Evolutionary conservation across 53 echinoderm and acorn worm genomes (phyloP).

Genomic region (Holothuria scabra): DNA sequence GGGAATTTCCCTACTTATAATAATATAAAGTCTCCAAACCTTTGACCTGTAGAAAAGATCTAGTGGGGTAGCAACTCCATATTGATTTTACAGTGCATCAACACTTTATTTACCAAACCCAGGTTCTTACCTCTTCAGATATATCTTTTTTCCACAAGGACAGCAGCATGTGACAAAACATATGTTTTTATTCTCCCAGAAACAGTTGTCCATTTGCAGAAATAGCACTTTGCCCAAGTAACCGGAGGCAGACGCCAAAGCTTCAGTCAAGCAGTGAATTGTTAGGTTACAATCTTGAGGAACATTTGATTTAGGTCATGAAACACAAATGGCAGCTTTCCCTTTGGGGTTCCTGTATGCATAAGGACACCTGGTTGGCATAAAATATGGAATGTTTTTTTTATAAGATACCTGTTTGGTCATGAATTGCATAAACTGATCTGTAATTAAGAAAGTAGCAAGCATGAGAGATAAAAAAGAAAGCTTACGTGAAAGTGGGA

Average conservation of each 20-base stretch:
- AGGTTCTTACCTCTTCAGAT: neutral
- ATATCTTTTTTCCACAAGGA: slow-evolving; percentile 16
- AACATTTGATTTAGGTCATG: neutral
- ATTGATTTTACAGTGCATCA: too few relatives aligned
- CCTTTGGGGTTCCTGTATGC: neutral
- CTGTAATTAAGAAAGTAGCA: neutral
- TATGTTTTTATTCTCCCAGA: slow-evolving; percentile 10
- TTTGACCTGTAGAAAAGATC: too few relatives aligned
- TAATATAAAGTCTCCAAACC: too few relatives aligned
- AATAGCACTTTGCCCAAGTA: neutral
- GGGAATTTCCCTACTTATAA: too few relatives aligned
- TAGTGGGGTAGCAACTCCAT: too few relatives aligned
- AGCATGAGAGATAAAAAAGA: neutral
- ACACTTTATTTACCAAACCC: too few relatives aligned
- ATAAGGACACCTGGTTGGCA: neutral
- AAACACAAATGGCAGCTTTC: neutral
- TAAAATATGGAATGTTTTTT: neutral
- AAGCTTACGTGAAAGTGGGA: too few relatives aligned
- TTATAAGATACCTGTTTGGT: neutral
- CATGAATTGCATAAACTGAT: too few relatives aligned
- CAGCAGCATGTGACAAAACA: neutral
- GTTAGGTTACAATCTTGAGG: slow-evolving; percentile 2
- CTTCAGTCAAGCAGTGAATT: neutral
- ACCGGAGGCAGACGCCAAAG: neutral
- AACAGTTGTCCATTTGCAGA: slow-evolving; percentile 19